A percentile compares a stretch with the other conserved stretches of the same genome.
Conservation (phyloP, 2,113 vertebrate species). For the Epinephelus fuscoguttatus region DNA sequence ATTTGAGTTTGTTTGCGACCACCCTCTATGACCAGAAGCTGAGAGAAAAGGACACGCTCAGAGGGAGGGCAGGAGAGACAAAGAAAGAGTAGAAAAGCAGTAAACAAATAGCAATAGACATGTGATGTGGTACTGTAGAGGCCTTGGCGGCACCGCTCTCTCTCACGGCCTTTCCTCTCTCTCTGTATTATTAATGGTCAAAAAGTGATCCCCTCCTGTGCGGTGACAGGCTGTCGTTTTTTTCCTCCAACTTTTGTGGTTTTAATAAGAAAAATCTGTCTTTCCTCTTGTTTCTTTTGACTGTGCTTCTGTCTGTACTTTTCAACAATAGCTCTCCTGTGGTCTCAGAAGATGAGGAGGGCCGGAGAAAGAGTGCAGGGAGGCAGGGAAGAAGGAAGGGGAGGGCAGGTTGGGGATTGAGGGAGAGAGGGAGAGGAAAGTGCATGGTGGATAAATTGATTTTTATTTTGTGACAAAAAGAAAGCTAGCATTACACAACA, state of each 20-base stretch:
- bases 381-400: constrained; percentile 7
- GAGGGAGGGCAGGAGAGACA: constrained; percentile 52
- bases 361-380: constrained; percentile 26
- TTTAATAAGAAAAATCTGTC: constrained; percentile 83
- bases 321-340: constrained; percentile 81
- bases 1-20: constrained; percentile 69
- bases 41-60: constrained; percentile 66
- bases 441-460: constrained; percentile 65
- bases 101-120: constrained; percentile 65
- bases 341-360: constrained; percentile 71
- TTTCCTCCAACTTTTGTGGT: constrained; percentile 71
- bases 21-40: constrained; percentile 64
- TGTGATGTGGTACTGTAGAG: constrained; percentile 43
- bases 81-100: constrained; percentile 53
- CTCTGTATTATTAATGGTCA: constrained; percentile 73
- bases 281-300: constrained; percentile 76
- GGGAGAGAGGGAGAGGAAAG: constrained; percentile 44
- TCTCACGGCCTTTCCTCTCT: constrained; percentile 37
- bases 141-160: constrained; percentile 7
- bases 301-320: constrained; percentile 71
- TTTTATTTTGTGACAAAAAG: constrained; percentile 70
- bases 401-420: constrained; percentile 22
- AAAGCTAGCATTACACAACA: constrained; percentile 54
- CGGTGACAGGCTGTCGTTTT: constrained; percentile 55
- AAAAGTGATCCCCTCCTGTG: constrained; percentile 67